Percentiles rank a stretch among this genome's conserved stretches.
phyloP scores from a whole-genome alignment of 2,888 invertebrate species.

The Tinea semifulvella region DNA sequence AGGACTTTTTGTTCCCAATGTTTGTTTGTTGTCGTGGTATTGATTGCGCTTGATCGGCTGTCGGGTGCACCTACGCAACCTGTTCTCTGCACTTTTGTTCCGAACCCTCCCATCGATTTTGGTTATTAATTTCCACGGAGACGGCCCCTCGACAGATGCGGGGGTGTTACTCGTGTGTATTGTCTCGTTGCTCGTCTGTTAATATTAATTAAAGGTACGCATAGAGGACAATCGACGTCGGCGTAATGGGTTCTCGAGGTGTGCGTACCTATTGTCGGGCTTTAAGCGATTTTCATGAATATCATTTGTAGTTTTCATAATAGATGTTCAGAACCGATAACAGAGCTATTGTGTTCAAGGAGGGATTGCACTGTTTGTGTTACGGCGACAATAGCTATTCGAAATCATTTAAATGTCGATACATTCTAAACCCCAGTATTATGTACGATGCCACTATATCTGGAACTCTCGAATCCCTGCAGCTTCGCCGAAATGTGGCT shows the following conservation, averaged over 20 bases:
- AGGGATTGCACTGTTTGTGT: conserved; percentile 2
- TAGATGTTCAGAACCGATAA: conserved; percentile 12
- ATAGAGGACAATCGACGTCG: conserved; percentile 11
- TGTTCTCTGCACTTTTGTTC: conserved; percentile 11
- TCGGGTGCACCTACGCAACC: conserved; percentile 15
- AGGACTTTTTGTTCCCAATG: conserved; percentile 12
- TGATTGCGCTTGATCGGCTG: conserved; percentile 15
- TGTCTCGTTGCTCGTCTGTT: conserved; percentile 30
- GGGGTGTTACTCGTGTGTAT: conserved; percentile 38
- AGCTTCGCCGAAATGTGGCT: no score
- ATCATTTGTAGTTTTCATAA: conserved; percentile 16
- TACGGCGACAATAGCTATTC: background rate
- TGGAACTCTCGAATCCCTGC: no score
- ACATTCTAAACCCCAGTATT: background rate
- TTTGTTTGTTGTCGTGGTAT: conserved; percentile 14
- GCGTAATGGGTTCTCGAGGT: conserved; percentile 33
- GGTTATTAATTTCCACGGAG: conserved; percentile 13
- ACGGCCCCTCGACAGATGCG: conserved; percentile 12
- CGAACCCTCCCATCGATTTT: conserved; percentile 13
- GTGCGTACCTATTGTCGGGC: conserved; percentile 16
- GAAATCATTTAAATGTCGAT: conserved; percentile 7
- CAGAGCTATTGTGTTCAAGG: background rate
- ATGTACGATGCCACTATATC: no score
- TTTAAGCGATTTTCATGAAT: conserved; percentile 14
- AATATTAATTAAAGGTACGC: conserved; percentile 40